phyloP scores from a whole-genome alignment of 2,888 invertebrate genomes.

The Pharmacophagus antenor region DNA sequence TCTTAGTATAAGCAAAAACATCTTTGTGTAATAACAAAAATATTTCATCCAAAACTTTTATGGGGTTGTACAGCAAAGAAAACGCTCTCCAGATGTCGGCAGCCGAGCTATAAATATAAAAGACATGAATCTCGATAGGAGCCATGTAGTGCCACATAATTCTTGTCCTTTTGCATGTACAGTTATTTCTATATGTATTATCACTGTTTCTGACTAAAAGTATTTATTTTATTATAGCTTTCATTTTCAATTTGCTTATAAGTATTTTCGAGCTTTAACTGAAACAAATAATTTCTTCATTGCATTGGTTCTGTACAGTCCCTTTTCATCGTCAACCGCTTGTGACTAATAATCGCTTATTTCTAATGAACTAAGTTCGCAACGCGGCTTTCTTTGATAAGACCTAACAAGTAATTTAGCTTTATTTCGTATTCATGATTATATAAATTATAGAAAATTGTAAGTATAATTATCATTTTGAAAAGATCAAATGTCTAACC shows the following conservation, averaged over 20 bases:
- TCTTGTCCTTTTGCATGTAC: background rate
- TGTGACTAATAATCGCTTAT: too few species aligned
- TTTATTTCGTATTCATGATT: too few species aligned
- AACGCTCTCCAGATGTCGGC: conserved; percentile 6
- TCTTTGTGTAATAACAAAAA: background rate
- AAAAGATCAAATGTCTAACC: too few species aligned
- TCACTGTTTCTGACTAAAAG: background rate
- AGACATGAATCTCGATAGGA: conserved; percentile 11
- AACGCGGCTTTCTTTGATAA: too few species aligned
- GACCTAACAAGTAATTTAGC: too few species aligned
- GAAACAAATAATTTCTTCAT: too few species aligned
- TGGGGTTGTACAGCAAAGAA: conserved; percentile 5
- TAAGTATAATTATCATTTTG: too few species aligned
- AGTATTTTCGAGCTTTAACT: background rate
- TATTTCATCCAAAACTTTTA: conserved; percentile 7
- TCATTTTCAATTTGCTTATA: background rate
- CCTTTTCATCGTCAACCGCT: too few species aligned
- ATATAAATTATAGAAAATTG: too few species aligned
- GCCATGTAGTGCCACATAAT: conserved; percentile 5
- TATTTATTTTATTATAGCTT: background rate
- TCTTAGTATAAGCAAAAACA: background rate
- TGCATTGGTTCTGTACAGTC: too few species aligned
- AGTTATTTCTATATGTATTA: background rate
- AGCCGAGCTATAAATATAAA: conserved; percentile 1
- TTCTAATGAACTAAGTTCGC: too few species aligned